These are phyloP conservation scores for Andrena fulva DNA, from an alignment of 2,888 invertebrate genomes.

Conservation along the genomic window DNA sequence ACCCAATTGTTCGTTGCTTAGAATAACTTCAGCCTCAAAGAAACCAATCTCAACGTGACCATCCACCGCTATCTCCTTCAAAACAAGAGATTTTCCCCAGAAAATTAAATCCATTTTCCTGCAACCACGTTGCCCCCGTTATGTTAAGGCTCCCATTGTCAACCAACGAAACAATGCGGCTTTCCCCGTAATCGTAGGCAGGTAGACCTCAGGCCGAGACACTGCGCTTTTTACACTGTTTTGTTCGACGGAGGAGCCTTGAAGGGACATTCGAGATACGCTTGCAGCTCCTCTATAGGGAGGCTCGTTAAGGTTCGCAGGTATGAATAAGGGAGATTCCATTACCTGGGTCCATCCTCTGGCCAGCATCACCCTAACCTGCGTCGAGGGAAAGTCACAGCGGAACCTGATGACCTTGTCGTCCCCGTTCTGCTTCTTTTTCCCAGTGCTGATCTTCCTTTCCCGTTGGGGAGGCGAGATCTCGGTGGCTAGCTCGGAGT, in stretches of 20 bases:
- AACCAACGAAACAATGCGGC: not conserved
- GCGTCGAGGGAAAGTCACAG: constrained; percentile 78
- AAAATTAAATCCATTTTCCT: constrained; percentile 9
- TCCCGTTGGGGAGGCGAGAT: not conserved
- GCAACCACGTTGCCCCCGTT: not conserved
- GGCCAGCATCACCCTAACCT: constrained; percentile 76
- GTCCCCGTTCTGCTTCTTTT: constrained; percentile 49
- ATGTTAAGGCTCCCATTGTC: constrained; percentile 12
- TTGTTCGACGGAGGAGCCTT: not conserved
- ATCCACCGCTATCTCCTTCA: not conserved
- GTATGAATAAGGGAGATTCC: constrained; percentile 41
- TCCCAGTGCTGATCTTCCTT: constrained; percentile 27
- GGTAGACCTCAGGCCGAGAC: not conserved
- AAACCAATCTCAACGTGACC: too few species aligned
- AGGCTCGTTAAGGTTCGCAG: constrained; percentile 37
- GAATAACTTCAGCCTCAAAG: not conserved
- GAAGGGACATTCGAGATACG: constrained; percentile 21
- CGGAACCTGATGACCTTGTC: constrained; percentile 76
- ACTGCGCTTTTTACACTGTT: constrained; percentile 18
- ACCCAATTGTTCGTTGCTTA: not conserved
- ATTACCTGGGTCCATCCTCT: constrained; percentile 80
- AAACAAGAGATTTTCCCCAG: not conserved
- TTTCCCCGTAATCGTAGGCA: constrained; percentile 26
- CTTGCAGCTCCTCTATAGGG: constrained; percentile 11
- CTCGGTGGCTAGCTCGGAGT: not conserved